Conservation (phyloP, 2,797 vertebrate species). For the Perodicticus potto region DNA sequence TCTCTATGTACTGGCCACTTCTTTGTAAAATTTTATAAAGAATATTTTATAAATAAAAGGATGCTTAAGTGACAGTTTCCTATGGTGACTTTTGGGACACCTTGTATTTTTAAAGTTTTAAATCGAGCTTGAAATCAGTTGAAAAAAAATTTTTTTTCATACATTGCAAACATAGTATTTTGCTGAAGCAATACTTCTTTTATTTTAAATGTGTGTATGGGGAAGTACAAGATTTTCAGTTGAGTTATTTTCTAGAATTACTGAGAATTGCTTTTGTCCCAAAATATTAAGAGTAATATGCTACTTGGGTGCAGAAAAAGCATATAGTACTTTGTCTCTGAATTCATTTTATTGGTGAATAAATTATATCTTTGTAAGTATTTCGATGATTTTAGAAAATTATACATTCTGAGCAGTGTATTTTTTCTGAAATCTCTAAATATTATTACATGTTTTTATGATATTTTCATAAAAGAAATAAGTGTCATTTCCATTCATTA, state of each 20-base stretch:
- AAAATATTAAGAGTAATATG: constrained; percentile 1
- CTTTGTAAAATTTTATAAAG: too few species aligned
- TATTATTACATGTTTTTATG: neutral
- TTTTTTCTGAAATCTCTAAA: neutral
- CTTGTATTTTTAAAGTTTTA: neutral
- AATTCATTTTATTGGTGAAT: constrained; percentile 5
- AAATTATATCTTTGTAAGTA: constrained; percentile 25
- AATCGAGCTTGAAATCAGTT: neutral
- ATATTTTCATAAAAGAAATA: constrained; percentile 9
- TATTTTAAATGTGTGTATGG: constrained; percentile 4
- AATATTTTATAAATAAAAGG: too few species aligned
- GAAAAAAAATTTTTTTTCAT: constrained; percentile 47
- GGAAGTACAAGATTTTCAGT: constrained; percentile 10
- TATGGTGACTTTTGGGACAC: too few species aligned
- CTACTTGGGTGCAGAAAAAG: neutral
- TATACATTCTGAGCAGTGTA: neutral
- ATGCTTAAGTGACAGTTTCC: too few species aligned
- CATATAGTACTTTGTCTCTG: neutral
- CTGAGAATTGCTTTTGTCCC: neutral
- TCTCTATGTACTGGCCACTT: too few species aligned
- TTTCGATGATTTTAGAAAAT: neutral
- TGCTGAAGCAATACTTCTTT: neutral
- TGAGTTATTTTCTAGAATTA: constrained; percentile 25
- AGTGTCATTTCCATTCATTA: constrained; percentile 24
- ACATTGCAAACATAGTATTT: neutral